Base-by-base conservation (phyloP, 2,797 vertebrate genomes). In the Pseudochirops corinnae region DNA sequence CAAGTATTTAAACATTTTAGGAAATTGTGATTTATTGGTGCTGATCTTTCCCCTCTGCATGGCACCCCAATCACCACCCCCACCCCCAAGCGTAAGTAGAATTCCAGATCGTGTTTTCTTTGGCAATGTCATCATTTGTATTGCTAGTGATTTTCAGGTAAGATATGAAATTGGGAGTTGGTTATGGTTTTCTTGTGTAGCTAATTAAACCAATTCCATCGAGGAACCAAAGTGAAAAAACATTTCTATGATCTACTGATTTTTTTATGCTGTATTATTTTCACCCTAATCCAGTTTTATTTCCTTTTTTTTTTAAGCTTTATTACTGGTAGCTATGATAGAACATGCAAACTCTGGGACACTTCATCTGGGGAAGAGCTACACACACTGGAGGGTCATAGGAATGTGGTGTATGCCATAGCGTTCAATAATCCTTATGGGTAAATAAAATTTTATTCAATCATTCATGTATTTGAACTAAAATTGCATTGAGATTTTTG, bases 401-500 rank as follows among this genome's bases (percentile, higher is more conserved):
- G 98, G 97, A 99, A 99, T 0, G 99, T 99, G 96, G 99, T 99
- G 10, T 99, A 99, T 56, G 99, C 99, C 92, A 98, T 99, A 90
- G 99, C 99, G 28, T 99, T 99, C 99, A 99, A 99, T 99, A 99
- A 99, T 93, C 99, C 99, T 28, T 99, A 99, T 0, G 99, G 99
- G 99, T 99, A 97, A 98, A 74, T 55, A 60, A 5, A 53, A 57
- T 93, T 97, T 39, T 39, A 74, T 92, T 12, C 24, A 0, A 10
- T 12, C 7, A 0, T 18, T 57, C 18, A 0, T 7, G 33, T 24
- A 0, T 5, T 24, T 82, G 67, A 82, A 82, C 39, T 82, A 46
- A 82, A 82, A 82, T 82, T 31, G 18, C 14, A 46, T 39, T 39
- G 39, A 82, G 18, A 24, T 82, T 82, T 74, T 82, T 39, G 67